phyloP scores from a whole-genome alignment of 2,113 vertebrate species.

The Spizaetus ornatus region DNA sequence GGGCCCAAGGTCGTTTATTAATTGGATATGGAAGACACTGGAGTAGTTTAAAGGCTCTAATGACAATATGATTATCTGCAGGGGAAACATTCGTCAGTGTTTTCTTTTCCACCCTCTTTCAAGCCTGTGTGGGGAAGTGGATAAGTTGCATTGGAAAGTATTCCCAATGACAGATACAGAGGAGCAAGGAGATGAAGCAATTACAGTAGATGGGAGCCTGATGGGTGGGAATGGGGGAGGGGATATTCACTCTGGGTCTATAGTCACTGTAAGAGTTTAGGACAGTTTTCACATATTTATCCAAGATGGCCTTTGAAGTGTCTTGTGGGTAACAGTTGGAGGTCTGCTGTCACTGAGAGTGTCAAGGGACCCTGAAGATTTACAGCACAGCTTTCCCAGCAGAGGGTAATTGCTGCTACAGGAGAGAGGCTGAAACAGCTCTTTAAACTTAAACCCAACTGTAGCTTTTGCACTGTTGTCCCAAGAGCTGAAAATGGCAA shows the following conservation, averaged over 20 bases:
- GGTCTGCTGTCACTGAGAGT: not conserved
- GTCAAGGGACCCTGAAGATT: not conserved
- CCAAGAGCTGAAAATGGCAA: not conserved
- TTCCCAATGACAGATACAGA: not conserved
- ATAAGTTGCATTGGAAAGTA: not conserved
- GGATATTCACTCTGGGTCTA: not conserved
- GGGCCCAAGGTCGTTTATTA: not conserved
- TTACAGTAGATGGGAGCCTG: not conserved
- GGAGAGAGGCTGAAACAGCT: not conserved
- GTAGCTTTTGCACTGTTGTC: not conserved
- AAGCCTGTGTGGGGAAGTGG: not conserved
- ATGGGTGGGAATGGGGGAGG: not conserved
- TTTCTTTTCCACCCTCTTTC: slow-evolving; percentile 15
- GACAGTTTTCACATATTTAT: slow-evolving; percentile 48
- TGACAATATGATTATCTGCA: slow-evolving; percentile 9
- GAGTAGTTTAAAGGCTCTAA: not conserved
- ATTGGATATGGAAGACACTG: not conserved
- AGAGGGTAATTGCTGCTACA: not conserved
- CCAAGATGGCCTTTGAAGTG: slow-evolving; percentile 48
- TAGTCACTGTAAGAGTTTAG: not conserved
- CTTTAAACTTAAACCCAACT: not conserved
- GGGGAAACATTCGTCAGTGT: not conserved
- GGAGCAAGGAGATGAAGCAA: not conserved
- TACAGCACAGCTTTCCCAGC: slow-evolving; percentile 6
- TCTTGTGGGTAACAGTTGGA: slow-evolving; percentile 19